Conservation (phyloP, 2,113 vertebrate genomes). For the Aphyosemion australe region DNA sequence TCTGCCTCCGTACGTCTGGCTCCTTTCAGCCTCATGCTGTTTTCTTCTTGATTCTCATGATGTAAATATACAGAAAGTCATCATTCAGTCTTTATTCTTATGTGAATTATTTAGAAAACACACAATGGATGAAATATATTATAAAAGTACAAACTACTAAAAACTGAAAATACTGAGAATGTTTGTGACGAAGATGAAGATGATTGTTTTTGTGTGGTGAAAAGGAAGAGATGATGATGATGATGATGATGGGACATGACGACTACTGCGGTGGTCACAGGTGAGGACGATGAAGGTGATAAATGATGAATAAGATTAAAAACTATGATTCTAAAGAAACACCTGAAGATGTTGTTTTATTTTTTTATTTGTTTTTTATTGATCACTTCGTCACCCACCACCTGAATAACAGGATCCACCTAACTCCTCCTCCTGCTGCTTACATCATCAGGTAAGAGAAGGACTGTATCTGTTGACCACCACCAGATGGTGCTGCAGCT, state of each 20-base stretch:
- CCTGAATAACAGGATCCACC: too few species aligned
- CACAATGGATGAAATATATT: conserved; percentile 68
- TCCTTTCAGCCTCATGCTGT: conserved; percentile 30
- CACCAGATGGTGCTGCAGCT: too few species aligned
- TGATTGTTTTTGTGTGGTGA: conserved; percentile 37
- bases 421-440: too few species aligned
- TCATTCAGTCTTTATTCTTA: conserved; percentile 70
- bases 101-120: conserved; percentile 71
- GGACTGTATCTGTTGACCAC: too few species aligned
- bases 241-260: conserved; percentile 9
- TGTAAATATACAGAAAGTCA: conserved; percentile 71
- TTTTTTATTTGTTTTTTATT: background rate
- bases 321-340: conserved; percentile 62
- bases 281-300: conserved; percentile 33
- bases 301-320: conserved; percentile 66
- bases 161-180: conserved; percentile 52
- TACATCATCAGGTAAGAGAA: too few species aligned
- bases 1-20: conserved; percentile 13
- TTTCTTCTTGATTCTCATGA: conserved; percentile 44
- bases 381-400: too few species aligned
- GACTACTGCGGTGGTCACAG: conserved; percentile 2
- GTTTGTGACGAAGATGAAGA: conserved; percentile 51
- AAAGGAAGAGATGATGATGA: conserved; percentile 19
- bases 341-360: conserved; percentile 7
- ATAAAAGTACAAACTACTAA: conserved; percentile 58